phyloP scores from a whole-genome alignment of 1,140 invertebrate species.

The Rhyacophila brunnea region DNA sequence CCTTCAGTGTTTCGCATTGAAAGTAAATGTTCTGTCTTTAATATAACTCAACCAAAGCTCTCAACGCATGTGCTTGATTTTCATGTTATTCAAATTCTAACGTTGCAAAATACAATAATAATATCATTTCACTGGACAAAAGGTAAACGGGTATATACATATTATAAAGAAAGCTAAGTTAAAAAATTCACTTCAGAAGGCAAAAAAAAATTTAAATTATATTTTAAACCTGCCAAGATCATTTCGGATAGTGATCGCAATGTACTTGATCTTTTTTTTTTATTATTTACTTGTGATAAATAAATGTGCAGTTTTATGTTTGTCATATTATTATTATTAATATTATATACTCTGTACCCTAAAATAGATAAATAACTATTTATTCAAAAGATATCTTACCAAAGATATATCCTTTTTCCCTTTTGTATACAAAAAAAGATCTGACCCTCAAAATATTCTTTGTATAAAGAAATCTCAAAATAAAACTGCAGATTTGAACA shows the following conservation, averaged over 20 bases:
- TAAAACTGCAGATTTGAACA: neutral
- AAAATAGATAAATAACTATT: too few species aligned
- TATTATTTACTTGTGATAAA: too few species aligned
- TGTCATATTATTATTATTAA: too few species aligned
- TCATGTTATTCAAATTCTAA: slow-evolving; percentile 22
- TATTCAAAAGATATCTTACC: neutral
- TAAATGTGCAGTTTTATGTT: too few species aligned
- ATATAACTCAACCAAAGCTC: slow-evolving; percentile 17
- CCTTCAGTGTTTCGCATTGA: neutral
- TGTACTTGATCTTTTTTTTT: too few species aligned
- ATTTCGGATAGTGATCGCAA: too few species aligned
- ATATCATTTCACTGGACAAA: neutral
- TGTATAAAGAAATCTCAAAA: neutral
- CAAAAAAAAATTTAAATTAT: too few species aligned
- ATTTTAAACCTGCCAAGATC: too few species aligned
- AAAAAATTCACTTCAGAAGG: too few species aligned
- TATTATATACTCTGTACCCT: too few species aligned
- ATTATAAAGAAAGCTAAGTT: neutral
- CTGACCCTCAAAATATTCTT: neutral
- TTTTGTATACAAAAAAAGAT: neutral
- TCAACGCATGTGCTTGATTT: slow-evolving; percentile 26
- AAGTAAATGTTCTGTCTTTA: neutral
- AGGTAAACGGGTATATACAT: neutral
- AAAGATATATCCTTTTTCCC: slow-evolving; percentile 6
- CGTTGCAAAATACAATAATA: slow-evolving; percentile 6